Conservation (phyloP, 1,140 invertebrate genomes). For the Geopemphigus sp. region DNA sequence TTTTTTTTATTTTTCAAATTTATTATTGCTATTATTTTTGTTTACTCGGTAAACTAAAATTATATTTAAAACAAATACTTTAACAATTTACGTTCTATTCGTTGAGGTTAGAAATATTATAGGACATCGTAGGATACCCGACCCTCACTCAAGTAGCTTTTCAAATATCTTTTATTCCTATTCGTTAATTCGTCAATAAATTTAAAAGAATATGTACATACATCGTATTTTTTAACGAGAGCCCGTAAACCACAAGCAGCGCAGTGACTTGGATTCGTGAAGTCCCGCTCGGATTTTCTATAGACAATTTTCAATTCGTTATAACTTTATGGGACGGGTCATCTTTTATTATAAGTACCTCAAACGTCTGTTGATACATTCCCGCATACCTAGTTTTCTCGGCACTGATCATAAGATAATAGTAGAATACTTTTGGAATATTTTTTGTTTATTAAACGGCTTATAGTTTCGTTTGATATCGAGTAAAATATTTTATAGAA, state of each 20-base stretch:
- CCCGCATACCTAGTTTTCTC: background rate
- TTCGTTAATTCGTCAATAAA: conserved; percentile 20
- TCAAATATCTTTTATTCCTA: background rate
- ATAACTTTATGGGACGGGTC: no score
- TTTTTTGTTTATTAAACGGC: no score
- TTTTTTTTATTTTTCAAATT: background rate
- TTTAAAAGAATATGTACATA: conserved; percentile 1
- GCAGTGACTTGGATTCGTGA: background rate
- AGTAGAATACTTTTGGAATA: no score
- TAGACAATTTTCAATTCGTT: no score
- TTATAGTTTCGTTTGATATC: no score
- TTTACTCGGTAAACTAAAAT: background rate
- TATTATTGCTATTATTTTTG: background rate
- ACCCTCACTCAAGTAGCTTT: conserved; percentile 13
- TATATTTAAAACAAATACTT: background rate
- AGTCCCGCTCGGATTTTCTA: no score
- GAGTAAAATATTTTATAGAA: no score
- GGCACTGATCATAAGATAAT: background rate
- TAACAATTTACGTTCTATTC: conserved; percentile 22
- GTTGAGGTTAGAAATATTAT: conserved; percentile 3
- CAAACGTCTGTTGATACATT: no score
- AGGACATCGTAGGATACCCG: conserved; percentile 37
- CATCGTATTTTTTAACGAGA: conserved; percentile 9
- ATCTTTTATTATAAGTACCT: no score
- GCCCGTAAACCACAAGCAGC: conserved; percentile 37